Evolutionary conservation across 2,888 invertebrate species (phyloP).

Genomic region (Cyclophora punctaria): DNA sequence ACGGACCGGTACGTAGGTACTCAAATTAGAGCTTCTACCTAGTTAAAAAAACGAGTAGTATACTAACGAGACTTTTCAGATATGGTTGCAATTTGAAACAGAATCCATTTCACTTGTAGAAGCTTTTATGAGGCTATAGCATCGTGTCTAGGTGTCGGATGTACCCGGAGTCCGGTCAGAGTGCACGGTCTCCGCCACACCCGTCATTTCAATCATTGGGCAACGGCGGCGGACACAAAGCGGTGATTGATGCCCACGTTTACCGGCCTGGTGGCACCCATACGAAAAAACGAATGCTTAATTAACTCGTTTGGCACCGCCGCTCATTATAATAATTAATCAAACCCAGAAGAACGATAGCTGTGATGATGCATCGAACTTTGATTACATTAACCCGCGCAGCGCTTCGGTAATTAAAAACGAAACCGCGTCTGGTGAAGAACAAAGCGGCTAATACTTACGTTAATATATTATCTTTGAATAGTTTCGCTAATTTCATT

Average conservation of each 20-base stretch:
- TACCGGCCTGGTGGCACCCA: conserved; percentile 65
- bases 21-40: no score
- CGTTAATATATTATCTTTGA: conserved; percentile 35
- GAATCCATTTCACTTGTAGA: no score
- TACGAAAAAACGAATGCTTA: conserved; percentile 67
- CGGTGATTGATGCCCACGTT: conserved; percentile 72
- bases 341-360: conserved; percentile 70
- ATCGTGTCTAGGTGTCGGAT: conserved; percentile 3
- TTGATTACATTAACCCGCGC: conserved; percentile 73
- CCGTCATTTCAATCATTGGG: conserved; percentile 70
- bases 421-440: conserved; percentile 45
- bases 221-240: conserved; percentile 67
- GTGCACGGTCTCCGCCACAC: conserved; percentile 27
- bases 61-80: no score
- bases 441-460: conserved; percentile 26
- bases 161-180: conserved; percentile 25
- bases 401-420: conserved; percentile 64
- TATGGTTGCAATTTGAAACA: no score
- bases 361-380: conserved; percentile 71
- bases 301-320: conserved; percentile 75
- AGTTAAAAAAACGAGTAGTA: no score
- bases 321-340: conserved; percentile 75
- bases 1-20: no score
- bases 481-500: conserved; percentile 31
- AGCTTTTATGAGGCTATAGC: no score